phyloP scores from a whole-genome alignment of 2,888 invertebrate genomes.

The Hemistola chrysoprasaria region DNA sequence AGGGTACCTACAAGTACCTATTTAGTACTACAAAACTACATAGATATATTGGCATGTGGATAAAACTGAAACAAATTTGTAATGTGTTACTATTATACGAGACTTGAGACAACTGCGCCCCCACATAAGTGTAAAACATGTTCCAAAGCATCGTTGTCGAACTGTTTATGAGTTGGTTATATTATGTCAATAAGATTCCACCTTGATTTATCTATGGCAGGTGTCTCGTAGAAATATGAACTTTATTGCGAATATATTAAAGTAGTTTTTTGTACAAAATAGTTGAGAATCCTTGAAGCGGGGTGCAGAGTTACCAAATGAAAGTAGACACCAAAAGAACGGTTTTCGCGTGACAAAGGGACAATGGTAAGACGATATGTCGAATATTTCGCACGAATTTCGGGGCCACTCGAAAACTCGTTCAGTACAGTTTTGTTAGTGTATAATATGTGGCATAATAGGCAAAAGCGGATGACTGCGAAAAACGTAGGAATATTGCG shows the following conservation, averaged over 20 bases:
- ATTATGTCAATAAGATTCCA: slow-evolving; percentile 18
- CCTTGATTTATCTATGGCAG: slow-evolving; percentile 10
- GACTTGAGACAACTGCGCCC: no score
- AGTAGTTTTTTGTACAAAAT: not conserved
- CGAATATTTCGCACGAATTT: slow-evolving; percentile 15
- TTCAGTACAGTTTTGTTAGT: not conserved
- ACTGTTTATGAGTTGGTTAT: slow-evolving; percentile 20
- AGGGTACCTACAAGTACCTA: no score
- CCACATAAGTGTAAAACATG: no score
- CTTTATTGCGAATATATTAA: slow-evolving; percentile 4
- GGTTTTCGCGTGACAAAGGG: slow-evolving; percentile 22
- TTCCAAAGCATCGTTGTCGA: no score
- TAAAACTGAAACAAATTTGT: no score
- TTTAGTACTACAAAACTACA: no score
- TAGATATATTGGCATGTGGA: no score
- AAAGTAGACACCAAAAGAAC: slow-evolving; percentile 30
- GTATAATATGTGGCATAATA: not conserved
- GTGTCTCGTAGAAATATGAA: slow-evolving; percentile 5
- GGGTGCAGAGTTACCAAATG: slow-evolving; percentile 28
- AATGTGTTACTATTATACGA: no score
- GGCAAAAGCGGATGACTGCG: no score
- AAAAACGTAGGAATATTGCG: no score
- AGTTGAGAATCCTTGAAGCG: slow-evolving; percentile 22
- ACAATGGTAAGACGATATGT: slow-evolving; percentile 23
- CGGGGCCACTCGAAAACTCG: slow-evolving; percentile 9